Evolutionary conservation across 2,797 vertebrate species (phyloP), one percentile per base, ranked within the genome.

Genomic region (Paguma larvata): DNA sequence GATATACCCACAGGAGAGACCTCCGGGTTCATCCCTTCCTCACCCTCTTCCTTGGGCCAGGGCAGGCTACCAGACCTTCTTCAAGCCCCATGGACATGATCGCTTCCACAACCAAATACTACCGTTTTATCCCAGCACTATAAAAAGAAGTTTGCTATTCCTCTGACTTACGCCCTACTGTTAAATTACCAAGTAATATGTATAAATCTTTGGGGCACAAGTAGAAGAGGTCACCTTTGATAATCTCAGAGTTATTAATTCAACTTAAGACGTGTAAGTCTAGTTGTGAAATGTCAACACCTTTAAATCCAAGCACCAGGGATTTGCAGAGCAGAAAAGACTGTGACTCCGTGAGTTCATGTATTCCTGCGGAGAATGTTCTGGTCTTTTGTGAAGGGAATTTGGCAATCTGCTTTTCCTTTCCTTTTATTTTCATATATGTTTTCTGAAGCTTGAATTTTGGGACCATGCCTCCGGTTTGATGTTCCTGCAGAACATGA

Each of bases 281-380:
- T 91, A 89, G 92, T 89, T 97, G 96, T 95, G 95, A 97, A 98
- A 97, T 96, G 95, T 98, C 96, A 95, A 94, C 97, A 98, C 85
- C 70, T 95, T 96, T 88, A 97, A 93, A 94, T 96, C 92, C 85
- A 89, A 93, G 97, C 95, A 95, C 90, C 92, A 84, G 78, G 79
- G 85, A 97, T 97, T 94, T 97, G 73, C 95, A 92, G 93, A 95
- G 72, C 95, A 93, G 91, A 89, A 93, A 89, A 97, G 94, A 85
- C 32, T 48, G 65, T 91, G 75, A 96, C 92, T 96, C 75, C 14
- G 25, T 82, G 72, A 79, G 90, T 92, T 94, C 72, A 63, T 96
- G 85, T 92, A 94, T 98, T 91, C 97, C 72, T 85, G 34, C 75
- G 73, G 78, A 92, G 73, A 80, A 79, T 70, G 38, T 78, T 95